Conservation (phyloP, 2,888 invertebrate genomes). For the Agelastica alni region DNA sequence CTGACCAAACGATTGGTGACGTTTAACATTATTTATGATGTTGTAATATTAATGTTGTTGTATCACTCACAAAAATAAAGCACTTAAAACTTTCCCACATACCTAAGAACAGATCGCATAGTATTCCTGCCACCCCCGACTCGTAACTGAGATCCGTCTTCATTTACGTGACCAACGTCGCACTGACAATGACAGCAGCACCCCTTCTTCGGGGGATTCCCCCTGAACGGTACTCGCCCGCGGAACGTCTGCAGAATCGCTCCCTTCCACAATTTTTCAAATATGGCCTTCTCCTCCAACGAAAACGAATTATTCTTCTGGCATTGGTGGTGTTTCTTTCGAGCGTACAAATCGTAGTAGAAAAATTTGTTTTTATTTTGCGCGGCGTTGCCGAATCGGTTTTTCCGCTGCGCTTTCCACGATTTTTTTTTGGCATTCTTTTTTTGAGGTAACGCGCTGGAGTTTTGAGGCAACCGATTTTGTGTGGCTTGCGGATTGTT, state of each 20-base stretch:
- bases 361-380: conserved; percentile 20
- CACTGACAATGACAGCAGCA: conserved; percentile 59
- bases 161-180: conserved; percentile 53
- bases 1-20: too few relatives aligned
- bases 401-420: conserved; percentile 28
- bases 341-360: conserved; percentile 18
- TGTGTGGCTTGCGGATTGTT: not conserved
- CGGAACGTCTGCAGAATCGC: conserved; percentile 54
- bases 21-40: too few relatives aligned
- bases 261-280: conserved; percentile 75
- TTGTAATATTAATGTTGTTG: too few relatives aligned
- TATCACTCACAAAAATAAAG: too few relatives aligned
- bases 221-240: conserved; percentile 34
- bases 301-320: conserved; percentile 51
- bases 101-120: conserved; percentile 71
- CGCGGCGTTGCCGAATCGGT: conserved; percentile 21
- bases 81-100: too few relatives aligned
- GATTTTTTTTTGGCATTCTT: conserved; percentile 10
- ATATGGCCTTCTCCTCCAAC: conserved; percentile 67
- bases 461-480: not conserved
- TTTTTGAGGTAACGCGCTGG: not conserved
- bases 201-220: conserved; percentile 39
- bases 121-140: conserved; percentile 55
- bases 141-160: conserved; percentile 14
- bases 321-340: conserved; percentile 12